Percentiles rank a stretch among this genome's conserved stretches.
Conservation (phyloP, 30 jellyfish, hydroid and myxozoan genomes). For the Morbakka virulenta region DNA sequence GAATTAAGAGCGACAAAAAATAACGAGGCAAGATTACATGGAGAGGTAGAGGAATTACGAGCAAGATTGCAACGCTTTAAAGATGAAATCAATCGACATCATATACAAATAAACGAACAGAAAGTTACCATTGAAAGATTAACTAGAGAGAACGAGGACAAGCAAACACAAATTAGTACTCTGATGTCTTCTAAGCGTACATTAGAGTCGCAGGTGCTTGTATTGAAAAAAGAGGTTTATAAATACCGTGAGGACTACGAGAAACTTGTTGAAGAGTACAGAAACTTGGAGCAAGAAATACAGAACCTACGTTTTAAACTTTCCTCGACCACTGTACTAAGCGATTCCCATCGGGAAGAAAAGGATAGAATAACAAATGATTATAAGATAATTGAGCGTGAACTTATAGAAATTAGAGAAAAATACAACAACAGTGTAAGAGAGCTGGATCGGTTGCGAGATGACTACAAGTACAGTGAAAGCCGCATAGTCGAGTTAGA, state of each 20-base stretch:
- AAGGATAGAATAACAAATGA: conserved; percentile 73
- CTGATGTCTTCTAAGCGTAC: conserved; percentile 59
- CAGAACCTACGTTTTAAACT: conserved; percentile 56
- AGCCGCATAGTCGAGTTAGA: conserved; percentile 76
- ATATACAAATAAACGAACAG: conserved; percentile 57
- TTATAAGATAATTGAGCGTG: conserved; percentile 59
- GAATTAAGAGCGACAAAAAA: conserved; percentile 73
- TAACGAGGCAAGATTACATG: conserved; percentile 80
- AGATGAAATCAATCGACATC: conserved; percentile 72
- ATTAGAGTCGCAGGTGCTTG: conserved; percentile 49
- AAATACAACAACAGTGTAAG: conserved; percentile 65
- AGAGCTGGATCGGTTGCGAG: conserved; percentile 63
- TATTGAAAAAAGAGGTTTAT: conserved; percentile 71
- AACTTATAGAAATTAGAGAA: conserved; percentile 64
- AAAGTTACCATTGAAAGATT: conserved; percentile 58
- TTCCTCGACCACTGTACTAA: conserved; percentile 45
- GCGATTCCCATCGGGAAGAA: conserved; percentile 79
- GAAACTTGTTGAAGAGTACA: conserved; percentile 41
- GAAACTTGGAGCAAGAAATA: conserved; percentile 67
- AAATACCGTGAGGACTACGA: conserved; percentile 49
- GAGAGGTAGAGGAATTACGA: conserved; percentile 91
- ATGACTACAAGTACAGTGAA: conserved; percentile 68
- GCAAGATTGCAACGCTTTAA: conserved; percentile 77
- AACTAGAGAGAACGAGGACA: conserved; percentile 69
- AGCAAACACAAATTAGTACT: conserved; percentile 48